Base-by-base conservation (phyloP, 2,113 vertebrate genomes). In the Serranochromis macrocephalus region DNA sequence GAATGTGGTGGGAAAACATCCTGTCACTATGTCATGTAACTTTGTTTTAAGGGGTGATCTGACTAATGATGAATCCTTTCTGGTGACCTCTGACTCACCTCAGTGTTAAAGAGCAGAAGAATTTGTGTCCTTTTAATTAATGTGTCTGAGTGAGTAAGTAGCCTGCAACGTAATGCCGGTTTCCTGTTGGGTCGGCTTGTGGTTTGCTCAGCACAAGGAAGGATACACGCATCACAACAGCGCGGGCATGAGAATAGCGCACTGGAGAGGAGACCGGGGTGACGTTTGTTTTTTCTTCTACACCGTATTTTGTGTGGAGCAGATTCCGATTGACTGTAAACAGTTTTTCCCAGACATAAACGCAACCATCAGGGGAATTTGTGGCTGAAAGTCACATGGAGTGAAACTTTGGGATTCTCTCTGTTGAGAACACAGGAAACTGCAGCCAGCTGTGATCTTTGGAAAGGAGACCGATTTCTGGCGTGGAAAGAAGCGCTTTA, bases 171-270 rank as follows among this genome's bases (percentile, higher is more conserved):
- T 93, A 81, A 87, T 45, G 63, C 82, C 33, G 21, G 75, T 87
- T 93, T 94, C 88, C 90, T 83, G 92, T 90, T 45, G 81, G 80
- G 83, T 85, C 33, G 8, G 58, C 53, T 81, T 84, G 51, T 78
- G 85, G 63, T 84, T 81, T 83, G 45, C 45, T 21, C 73, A 85
- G 51, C 71, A 63, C 84, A 58, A 54, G 38, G 87, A 82, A 84
- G 66, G 80, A 78, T 61, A 84, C 83, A 63, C 40, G 45, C 63
- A 45, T 31, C 83, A 68, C 58, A 33, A 87, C 87, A 88, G 83
- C 10, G 54, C 49, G 19, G 83, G 73, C 88, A 45, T 68, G 47
- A 75, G 63, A 83, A 71, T 47, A 45, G 51, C 42, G 14, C 21
- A 6, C 47, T 9, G 21, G 4, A 33, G 57, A 53, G 17, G 24